Percentiles rank a stretch among this genome's conserved stretches.
Evolutionary conservation across 1,140 invertebrate genomes (phyloP).

Genomic region (Aphaenogaster rudis): DNA sequence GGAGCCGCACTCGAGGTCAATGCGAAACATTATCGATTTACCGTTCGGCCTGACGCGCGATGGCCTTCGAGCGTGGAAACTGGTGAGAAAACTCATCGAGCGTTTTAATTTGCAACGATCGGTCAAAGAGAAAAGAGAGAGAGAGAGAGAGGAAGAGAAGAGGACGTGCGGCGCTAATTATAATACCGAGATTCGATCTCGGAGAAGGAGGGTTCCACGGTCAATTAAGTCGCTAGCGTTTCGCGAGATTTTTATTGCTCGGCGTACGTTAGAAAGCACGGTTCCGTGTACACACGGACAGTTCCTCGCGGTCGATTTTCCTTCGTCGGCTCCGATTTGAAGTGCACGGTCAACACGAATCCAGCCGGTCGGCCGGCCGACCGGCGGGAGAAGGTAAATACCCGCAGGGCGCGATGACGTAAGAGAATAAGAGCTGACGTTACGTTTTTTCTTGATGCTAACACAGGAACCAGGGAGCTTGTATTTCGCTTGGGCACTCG

Average conservation of each 20-base stretch:
- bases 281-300: background rate
- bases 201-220: conserved; percentile 17
- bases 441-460: conserved; percentile 11
- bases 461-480: background rate
- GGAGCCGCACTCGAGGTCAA: conserved; percentile 46
- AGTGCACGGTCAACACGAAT: conserved; percentile 54
- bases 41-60: conserved; percentile 38
- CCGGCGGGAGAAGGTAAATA: conserved; percentile 34
- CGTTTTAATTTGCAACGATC: conserved; percentile 54
- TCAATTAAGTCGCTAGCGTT: conserved; percentile 43
- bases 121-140: background rate
- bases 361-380: background rate
- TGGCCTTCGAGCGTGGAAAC: conserved; percentile 53
- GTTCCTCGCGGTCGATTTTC: conserved; percentile 10
- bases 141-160: background rate
- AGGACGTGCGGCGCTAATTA: conserved; percentile 34
- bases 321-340: conserved; percentile 22
- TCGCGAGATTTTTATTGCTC: conserved; percentile 15
- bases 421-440: conserved; percentile 48
- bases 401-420: conserved; percentile 37
- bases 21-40: conserved; percentile 64
- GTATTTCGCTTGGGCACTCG: conserved; percentile 12
- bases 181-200: conserved; percentile 45
- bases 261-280: conserved; percentile 13
- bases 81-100: conserved; percentile 59